These are phyloP conservation scores for Dasyprocta punctata DNA, from an alignment of 2,113 vertebrate species.

Conservation along the genomic window DNA sequence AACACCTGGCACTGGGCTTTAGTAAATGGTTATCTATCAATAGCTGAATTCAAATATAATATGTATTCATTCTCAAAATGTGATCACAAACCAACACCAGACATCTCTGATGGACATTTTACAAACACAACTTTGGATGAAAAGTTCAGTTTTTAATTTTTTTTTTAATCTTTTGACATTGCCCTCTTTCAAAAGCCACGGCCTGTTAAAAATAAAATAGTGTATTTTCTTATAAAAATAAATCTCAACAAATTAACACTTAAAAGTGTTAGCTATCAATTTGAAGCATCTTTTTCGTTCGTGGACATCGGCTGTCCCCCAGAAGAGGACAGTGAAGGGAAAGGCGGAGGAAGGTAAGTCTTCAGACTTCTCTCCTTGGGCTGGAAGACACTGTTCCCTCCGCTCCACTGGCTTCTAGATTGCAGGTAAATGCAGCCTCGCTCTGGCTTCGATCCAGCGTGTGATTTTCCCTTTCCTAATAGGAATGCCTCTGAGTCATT, in stretches of 20 bases:
- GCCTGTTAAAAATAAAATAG: not conserved
- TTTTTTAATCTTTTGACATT: not conserved
- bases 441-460: not conserved
- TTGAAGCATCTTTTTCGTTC: not conserved
- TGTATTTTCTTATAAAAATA: not conserved
- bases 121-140: not conserved
- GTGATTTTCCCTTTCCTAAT: not conserved
- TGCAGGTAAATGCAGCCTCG: not conserved
- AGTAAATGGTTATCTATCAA: not conserved
- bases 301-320: not conserved
- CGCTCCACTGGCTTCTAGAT: fast-evolving
- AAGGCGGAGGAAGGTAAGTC: not conserved
- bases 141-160: not conserved
- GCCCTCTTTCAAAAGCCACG: not conserved
- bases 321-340: not conserved
- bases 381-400: not conserved
- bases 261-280: not conserved
- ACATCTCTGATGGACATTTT: not conserved
- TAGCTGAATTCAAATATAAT: not conserved
- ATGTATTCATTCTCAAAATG: not conserved
- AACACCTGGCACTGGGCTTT: not conserved
- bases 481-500: not conserved
- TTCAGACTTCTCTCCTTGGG: not conserved
- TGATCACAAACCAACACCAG: not conserved
- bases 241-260: not conserved